Evolutionary conservation across 2,113 vertebrate genomes (phyloP).

Genomic region (Pungitius pungitius): DNA sequence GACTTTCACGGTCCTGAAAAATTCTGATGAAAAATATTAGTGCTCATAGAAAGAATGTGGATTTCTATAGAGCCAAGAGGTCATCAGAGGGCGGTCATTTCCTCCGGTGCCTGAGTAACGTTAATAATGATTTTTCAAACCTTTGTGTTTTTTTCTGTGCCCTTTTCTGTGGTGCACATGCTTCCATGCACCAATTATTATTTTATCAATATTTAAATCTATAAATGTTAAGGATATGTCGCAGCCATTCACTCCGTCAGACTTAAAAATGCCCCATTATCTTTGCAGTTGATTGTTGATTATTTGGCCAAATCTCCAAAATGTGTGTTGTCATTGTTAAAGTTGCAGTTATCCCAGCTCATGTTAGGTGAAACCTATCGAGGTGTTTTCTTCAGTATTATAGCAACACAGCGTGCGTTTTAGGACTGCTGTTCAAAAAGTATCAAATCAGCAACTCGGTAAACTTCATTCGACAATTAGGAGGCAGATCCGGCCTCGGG

Average conservation of each 20-base stretch:
- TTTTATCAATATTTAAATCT: not conserved
- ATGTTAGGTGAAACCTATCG: not conserved
- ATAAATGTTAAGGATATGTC: not conserved
- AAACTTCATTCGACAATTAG: slow-evolving; percentile 41
- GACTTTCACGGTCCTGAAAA: not conserved
- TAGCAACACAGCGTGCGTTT: not conserved
- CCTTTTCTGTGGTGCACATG: not conserved
- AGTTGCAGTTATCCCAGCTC: not conserved
- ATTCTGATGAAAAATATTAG: not conserved
- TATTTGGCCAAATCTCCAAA: not conserved
- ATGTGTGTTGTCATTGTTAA: not conserved
- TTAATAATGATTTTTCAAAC: not conserved
- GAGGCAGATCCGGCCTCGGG: slow-evolving; percentile 19
- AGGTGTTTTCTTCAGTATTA: not conserved
- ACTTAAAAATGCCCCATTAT: not conserved
- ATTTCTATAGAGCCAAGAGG: slow-evolving; percentile 4
- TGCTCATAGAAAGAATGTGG: not conserved
- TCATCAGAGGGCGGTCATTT: not conserved
- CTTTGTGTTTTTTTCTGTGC: not conserved
- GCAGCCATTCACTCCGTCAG: not conserved
- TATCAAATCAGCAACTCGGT: slow-evolving; percentile 7
- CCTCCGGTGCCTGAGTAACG: not conserved
- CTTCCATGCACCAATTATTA: not conserved
- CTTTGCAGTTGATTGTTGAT: not conserved
- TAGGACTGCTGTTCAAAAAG: slow-evolving; percentile 18